phyloP scores from a whole-genome alignment of 2,888 invertebrate species.

The Tridacna crocea region DNA sequence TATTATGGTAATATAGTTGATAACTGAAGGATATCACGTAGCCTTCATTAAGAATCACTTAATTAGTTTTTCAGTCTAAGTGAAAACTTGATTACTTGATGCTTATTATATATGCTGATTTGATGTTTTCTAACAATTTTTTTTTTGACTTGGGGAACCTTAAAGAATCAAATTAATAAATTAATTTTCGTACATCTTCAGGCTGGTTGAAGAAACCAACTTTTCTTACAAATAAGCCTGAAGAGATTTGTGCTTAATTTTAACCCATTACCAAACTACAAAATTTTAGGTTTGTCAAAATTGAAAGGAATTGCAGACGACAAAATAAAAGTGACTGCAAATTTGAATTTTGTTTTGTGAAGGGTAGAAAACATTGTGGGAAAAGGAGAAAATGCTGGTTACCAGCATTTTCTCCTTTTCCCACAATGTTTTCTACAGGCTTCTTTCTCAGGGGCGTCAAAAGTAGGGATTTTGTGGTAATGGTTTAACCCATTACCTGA shows the following conservation, averaged over 20 bases:
- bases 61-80: not conserved
- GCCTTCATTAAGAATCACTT: not conserved
- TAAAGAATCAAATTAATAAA: not conserved
- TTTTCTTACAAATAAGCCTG: not conserved
- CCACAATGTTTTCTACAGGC: not conserved
- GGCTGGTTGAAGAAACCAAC: not conserved
- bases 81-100: not conserved
- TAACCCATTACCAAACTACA: not conserved
- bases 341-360: too few relatives aligned
- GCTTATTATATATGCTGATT: constrained; percentile 10
- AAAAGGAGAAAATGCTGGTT: not conserved
- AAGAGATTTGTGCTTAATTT: not conserved
- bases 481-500: too few relatives aligned
- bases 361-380: not conserved
- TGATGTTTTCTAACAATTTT: constrained; percentile 3
- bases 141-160: not conserved
- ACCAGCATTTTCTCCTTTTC: not conserved
- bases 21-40: not conserved
- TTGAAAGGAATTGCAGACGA: too few relatives aligned
- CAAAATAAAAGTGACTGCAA: too few relatives aligned
- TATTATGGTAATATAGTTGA: too few relatives aligned
- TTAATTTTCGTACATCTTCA: not conserved
- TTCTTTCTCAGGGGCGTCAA: too few relatives aligned
- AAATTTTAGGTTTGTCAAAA: too few relatives aligned
- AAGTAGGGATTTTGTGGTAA: too few relatives aligned